Percentiles rank a stretch among this genome's conserved stretches.
These are phyloP conservation scores for Acanthosoma haemorrhoidale DNA, from an alignment of 2,888 invertebrate species.

Conservation along the genomic window DNA sequence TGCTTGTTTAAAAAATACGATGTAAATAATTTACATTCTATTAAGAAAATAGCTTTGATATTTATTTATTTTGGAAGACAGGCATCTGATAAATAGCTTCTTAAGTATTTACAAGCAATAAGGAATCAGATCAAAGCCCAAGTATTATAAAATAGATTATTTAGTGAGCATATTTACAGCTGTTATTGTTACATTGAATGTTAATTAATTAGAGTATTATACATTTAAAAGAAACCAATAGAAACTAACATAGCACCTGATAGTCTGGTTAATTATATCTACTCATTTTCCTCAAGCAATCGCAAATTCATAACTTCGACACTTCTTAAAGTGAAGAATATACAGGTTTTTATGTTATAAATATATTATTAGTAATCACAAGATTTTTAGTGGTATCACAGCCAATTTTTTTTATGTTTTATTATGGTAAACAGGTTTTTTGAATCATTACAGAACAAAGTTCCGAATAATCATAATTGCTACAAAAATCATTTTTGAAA, in stretches of 20 bases:
- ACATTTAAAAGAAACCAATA: not conserved
- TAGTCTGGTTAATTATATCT: not conserved
- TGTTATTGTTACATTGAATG: not conserved
- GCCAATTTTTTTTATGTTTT: not conserved
- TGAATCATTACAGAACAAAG: too few relatives aligned
- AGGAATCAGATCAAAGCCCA: not conserved
- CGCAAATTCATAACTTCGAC: not conserved
- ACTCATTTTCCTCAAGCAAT: not conserved
- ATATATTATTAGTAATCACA: not conserved
- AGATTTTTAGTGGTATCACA: not conserved
- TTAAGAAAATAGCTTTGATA: not conserved
- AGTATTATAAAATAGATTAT: not conserved
- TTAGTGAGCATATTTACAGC: not conserved
- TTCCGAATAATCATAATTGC: too few relatives aligned
- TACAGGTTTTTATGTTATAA: not conserved
- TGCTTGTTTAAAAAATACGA: not conserved
- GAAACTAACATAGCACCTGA: not conserved
- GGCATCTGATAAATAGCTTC: not conserved
- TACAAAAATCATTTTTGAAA: too few relatives aligned
- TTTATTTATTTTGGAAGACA: not conserved
- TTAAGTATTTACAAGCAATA: not conserved
- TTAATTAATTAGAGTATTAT: not conserved
- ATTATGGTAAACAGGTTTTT: too few relatives aligned
- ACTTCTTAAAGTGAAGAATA: not conserved
- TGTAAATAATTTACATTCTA: not conserved